Base-by-base conservation (phyloP, 2,113 vertebrate species). In the Oncorhynchus tshawytscha region DNA sequence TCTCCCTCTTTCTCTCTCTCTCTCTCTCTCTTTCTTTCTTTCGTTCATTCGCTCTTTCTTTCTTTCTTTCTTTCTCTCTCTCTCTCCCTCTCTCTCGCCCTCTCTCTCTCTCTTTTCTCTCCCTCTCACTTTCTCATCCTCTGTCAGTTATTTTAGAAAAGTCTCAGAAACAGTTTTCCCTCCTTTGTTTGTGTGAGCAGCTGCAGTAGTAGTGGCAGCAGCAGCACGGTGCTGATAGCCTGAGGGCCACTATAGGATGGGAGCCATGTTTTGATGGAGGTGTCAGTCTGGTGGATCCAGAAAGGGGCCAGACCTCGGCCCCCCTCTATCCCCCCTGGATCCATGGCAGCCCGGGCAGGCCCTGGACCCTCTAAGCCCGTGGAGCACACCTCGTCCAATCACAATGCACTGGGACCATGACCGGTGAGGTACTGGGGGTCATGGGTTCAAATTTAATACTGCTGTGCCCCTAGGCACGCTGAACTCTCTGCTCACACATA, bases 171-270 rank as follows among this genome's bases (percentile, higher is more conserved):
- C 59, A 9, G 6, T 24, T 62, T 62, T 24, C 3, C n/a, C 31
- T 1, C 1, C 18, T 7, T 13, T 24, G 20, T 62, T 62, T 24
- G 2, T 22, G 4, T 22, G 59, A 8, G 51, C 16, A 54, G 16
- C 51, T 1, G 49, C 49, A 54, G 49, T 1, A 18, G 13, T 5
- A 54, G 49, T 3, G 77, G 77, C 79, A 72, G 82, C 31, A 51
- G 79, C 85, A 88, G 82, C 84, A 81, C 80, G 84, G 88, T 87
- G 81, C 75, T 76, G 79, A 87, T 84, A 65, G 84, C 84, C 88
- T n/a, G 27, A 72, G 85, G 88, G 18, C 2, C 6, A 0, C 54
- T 45, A 45, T 45, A 45, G 39, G 54, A 57, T 57, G 85, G 82
- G 78, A 82, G 81, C 39, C 8, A 45, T 45, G 39, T 73, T 72